Evolutionary conservation across 1,140 invertebrate species (phyloP).

Genomic region (Schlechtendalia chinensis): DNA sequence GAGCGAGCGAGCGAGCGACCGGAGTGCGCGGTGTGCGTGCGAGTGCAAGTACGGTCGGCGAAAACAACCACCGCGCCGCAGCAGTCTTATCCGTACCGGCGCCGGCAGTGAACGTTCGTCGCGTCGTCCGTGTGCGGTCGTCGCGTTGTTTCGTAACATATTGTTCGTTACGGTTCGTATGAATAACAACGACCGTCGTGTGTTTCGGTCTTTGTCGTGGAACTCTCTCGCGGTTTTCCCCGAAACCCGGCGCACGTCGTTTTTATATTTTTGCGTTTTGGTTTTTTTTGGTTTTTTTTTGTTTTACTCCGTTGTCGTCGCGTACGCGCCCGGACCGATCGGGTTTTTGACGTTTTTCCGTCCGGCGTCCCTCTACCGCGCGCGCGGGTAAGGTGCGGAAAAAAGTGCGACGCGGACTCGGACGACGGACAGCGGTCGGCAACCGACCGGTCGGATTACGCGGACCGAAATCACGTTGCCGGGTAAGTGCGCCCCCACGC

Average conservation of each 20-base stretch:
- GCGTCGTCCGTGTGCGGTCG: background rate
- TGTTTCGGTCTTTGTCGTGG: too few relatives aligned
- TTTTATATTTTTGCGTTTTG: background rate
- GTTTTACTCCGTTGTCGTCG: background rate
- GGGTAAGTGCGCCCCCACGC: constrained; percentile 1
- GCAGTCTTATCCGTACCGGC: constrained; percentile 43
- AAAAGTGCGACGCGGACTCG: too few relatives aligned
- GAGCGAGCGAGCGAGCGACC: too few relatives aligned
- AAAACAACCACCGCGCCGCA: background rate
- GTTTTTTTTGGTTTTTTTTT: background rate
- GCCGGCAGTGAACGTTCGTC: background rate
- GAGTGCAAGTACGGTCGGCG: background rate
- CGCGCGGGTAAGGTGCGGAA: background rate
- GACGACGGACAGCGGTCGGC: background rate
- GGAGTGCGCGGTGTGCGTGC: background rate
- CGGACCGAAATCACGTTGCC: constrained; percentile 33
- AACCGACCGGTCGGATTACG: constrained; percentile 30
- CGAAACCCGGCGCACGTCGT: too few relatives aligned
- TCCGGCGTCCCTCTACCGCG: background rate
- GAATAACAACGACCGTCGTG: too few relatives aligned
- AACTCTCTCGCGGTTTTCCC: too few relatives aligned
- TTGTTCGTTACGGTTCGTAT: too few relatives aligned
- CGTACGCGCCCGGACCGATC: background rate
- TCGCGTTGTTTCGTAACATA: too few relatives aligned
- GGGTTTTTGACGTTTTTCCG: background rate